These are phyloP conservation scores for Macrotus californicus DNA, from an alignment of 2,113 vertebrate species.

Conservation along the genomic window DNA sequence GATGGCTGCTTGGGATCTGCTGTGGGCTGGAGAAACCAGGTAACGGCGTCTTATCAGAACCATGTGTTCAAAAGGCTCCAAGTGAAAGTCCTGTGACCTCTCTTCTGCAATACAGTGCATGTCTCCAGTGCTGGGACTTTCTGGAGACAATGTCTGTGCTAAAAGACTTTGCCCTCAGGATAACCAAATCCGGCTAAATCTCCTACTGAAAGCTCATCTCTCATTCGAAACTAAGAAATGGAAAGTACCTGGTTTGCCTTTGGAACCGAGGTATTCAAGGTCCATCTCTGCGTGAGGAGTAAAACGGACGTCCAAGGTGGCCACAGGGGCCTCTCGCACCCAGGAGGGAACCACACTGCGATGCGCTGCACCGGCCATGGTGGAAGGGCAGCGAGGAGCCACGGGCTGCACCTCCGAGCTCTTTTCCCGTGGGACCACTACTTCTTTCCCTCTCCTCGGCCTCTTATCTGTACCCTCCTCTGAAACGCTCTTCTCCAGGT, in stretches of 20 bases:
- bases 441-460: neutral
- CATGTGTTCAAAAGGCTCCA: neutral
- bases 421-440: neutral
- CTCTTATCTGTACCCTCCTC: neutral
- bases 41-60: neutral
- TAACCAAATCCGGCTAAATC: neutral
- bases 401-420: rapidly evolving
- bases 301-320: slow-evolving; percentile 84
- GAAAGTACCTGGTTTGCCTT: slow-evolving; percentile 70
- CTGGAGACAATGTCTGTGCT: neutral
- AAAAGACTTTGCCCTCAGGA: neutral
- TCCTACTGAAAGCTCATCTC: neutral
- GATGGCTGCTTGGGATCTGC: neutral
- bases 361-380: neutral
- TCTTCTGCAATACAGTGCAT: neutral
- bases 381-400: neutral
- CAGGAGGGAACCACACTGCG: slow-evolving; percentile 80
- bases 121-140: neutral
- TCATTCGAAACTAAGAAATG: neutral
- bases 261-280: slow-evolving; percentile 79
- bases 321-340: slow-evolving; percentile 83
- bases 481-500: neutral
- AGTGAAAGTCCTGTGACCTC: neutral
- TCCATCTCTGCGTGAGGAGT: slow-evolving; percentile 84
- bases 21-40: neutral